Evolutionary conservation across 2,797 vertebrate species (phyloP), one percentile per base, ranked within the genome.

Genomic region (Coregonus ussuriensis): DNA sequence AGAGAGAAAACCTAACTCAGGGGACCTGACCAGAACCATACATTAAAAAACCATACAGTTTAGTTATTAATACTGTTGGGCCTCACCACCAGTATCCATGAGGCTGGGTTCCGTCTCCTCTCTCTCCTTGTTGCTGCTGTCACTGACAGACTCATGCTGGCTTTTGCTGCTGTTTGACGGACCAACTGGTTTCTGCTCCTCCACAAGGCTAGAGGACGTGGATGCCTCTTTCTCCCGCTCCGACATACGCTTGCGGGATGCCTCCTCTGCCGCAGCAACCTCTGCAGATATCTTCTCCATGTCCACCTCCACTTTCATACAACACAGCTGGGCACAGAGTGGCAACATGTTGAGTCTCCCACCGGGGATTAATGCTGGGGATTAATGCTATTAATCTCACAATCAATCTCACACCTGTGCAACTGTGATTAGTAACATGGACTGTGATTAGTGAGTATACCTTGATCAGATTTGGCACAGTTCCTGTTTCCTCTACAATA

Each of bases 241-340:
- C 65, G 95, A 96, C 87, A 97, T 93, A 4, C 96, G 93, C 81
- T 96, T 96, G 68, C 96, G 96, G 14, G 96, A 95, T 73, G 95
- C 95, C 14, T 99, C 98, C 84, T 99, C 98, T 0, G 98, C 97
- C 25, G 97, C 97, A 4, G 97, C 93, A 7, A 99, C 98, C 88
- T 99, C 98, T 9, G 97, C 95, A 2, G 97, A 97, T 37, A 99
- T 97, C 91, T 99, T 99, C 88, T 99, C 98, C 98, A 98, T 98
- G 84, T 99, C 97, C 86, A 99, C 98, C 88, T 99, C 98, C 77
- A 99, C 97, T 89, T 99, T 99, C 93, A 98, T 92, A 76, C 96
- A 93, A 81, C 98, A 99, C 76, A 99, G 89, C 98, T 99, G 81
- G 63, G 29, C 6, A 31, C 37, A 62, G 25, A 5, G 4, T 52